Evolutionary conservation across 2,797 vertebrate genomes (phyloP).

Genomic region (Euthynnus affinis): DNA sequence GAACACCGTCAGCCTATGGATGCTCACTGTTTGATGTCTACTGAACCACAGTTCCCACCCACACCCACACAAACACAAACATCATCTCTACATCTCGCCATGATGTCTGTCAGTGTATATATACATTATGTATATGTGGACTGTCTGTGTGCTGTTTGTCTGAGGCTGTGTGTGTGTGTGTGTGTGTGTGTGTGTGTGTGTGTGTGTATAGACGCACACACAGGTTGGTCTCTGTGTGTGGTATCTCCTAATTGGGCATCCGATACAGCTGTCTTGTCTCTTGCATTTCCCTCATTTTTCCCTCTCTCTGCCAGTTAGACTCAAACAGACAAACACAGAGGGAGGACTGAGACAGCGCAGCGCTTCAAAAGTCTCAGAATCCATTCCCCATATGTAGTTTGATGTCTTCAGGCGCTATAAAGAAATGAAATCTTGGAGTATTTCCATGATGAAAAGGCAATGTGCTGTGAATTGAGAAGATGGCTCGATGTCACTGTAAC

Average conservation of each 20-base stretch:
- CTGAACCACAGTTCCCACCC: conserved; percentile 45
- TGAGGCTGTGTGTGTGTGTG: conserved; percentile 1
- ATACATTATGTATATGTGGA: conserved; percentile 40
- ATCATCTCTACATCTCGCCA: conserved; percentile 34
- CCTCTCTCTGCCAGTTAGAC: conserved; percentile 59
- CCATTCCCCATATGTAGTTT: conserved; percentile 55
- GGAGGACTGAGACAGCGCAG: conserved; percentile 39
- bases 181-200: neutral
- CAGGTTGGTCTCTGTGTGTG: conserved; percentile 67
- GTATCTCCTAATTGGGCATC: conserved; percentile 75
- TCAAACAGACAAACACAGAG: conserved; percentile 62
- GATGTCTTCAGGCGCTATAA: conserved; percentile 52
- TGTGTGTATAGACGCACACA: neutral
- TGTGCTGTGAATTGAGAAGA: conserved; percentile 59
- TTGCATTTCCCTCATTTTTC: conserved; percentile 51
- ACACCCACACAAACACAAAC: neutral
- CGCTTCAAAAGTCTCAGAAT: conserved; percentile 54
- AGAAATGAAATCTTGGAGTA: conserved; percentile 43
- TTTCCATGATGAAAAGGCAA: conserved; percentile 59
- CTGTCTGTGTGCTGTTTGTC: conserved; percentile 13
- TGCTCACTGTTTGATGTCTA: conserved; percentile 77
- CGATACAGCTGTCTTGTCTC: conserved; percentile 72
- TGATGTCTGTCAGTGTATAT: conserved; percentile 37
- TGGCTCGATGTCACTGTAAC: conserved; percentile 38
- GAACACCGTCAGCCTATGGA: conserved; percentile 68